Conservation (phyloP, 2,797 vertebrate genomes). For the Antrozous pallidus region DNA sequence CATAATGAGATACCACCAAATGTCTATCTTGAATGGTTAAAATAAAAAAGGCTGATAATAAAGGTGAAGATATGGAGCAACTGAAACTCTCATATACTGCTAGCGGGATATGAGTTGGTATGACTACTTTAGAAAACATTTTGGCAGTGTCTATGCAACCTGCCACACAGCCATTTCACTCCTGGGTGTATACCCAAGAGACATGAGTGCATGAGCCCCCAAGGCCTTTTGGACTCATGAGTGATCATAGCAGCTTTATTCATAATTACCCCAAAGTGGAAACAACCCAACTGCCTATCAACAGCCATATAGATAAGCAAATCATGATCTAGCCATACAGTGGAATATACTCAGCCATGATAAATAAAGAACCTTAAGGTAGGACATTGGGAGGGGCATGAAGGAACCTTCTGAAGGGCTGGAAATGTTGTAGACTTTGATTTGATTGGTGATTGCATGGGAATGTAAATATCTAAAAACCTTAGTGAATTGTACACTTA, state of each 20-base stretch:
- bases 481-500: background rate
- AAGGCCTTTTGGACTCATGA: background rate
- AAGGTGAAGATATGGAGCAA: background rate
- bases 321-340: background rate
- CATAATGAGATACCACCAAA: background rate
- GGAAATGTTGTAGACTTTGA: background rate
- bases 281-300: background rate
- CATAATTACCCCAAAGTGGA: background rate
- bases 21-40: background rate
- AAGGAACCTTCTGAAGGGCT: background rate
- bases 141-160: background rate
- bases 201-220: background rate
- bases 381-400: background rate
- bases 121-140: background rate
- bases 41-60: background rate
- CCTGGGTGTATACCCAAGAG: background rate
- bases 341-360: background rate
- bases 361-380: background rate
- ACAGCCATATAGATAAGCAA: background rate
- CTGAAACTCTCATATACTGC: background rate
- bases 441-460: background rate
- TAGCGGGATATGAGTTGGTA: background rate
- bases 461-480: background rate
- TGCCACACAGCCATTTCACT: background rate
- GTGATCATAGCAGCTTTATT: background rate